Evolutionary conservation across 1,140 invertebrate species (phyloP).

Genomic region (Papilio dardanus): DNA sequence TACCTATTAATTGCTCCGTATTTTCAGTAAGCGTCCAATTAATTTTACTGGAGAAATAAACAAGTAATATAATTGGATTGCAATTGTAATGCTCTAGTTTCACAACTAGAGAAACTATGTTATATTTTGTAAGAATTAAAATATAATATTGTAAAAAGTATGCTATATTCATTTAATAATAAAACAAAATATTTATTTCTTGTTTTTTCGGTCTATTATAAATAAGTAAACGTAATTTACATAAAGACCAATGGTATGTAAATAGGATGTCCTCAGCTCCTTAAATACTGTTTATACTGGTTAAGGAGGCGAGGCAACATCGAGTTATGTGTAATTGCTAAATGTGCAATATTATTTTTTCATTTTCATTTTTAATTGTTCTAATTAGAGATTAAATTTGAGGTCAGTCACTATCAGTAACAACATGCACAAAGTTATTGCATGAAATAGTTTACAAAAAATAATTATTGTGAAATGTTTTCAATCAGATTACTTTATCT

Average conservation of each 20-base stretch:
- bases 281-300: no score
- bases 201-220: no score
- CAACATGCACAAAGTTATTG: not conserved
- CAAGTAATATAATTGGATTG: constrained; percentile 19
- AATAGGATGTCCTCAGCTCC: no score
- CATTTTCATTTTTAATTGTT: no score
- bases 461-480: not conserved
- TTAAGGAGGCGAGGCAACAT: no score
- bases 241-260: no score
- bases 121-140: not conserved
- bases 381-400: not conserved
- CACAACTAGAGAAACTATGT: not conserved
- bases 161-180: no score
- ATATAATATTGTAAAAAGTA: no score
- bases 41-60: constrained; percentile 41
- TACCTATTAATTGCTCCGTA: constrained; percentile 42
- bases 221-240: no score
- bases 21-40: constrained; percentile 43
- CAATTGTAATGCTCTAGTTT: not conserved
- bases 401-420: not conserved
- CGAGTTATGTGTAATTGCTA: no score
- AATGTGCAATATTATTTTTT: no score
- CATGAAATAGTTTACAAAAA: not conserved
- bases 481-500: not conserved
- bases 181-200: no score